Conservation (phyloP, 35 echinoderm and acorn worm genomes). For the Ophioderma brevispina region DNA sequence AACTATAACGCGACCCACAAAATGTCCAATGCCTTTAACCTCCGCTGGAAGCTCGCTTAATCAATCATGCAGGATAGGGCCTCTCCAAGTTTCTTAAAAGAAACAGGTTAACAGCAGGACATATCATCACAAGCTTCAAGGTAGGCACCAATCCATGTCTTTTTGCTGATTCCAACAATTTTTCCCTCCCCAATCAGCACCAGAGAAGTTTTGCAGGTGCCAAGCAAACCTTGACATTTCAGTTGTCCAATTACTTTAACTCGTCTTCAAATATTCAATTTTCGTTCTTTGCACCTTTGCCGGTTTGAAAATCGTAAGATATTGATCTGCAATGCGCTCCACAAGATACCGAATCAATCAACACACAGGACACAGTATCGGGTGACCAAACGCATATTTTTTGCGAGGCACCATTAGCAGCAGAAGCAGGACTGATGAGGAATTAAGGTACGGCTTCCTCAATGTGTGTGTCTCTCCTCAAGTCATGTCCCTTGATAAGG, state of each 20-base stretch:
- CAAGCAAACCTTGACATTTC: slow-evolving; percentile 32
- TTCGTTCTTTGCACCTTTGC: slow-evolving; percentile 33
- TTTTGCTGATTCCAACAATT: slow-evolving; percentile 48
- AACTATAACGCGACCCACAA: slow-evolving; percentile 23
- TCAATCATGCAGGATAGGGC: not conserved
- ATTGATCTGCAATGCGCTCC: not conserved
- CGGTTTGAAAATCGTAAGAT: slow-evolving; percentile 30
- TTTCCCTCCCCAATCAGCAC: slow-evolving; percentile 21
- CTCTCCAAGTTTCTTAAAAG: slow-evolving; percentile 30
- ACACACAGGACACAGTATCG: slow-evolving; percentile 12
- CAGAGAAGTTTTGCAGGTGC: slow-evolving; percentile 44
- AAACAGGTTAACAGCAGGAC: slow-evolving; percentile 42
- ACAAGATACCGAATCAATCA: slow-evolving; percentile 42
- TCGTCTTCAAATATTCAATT: slow-evolving; percentile 18
- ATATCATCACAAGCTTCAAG: slow-evolving; percentile 40
- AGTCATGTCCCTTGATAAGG: slow-evolving; percentile 47
- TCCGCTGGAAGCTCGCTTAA: slow-evolving; percentile 32
- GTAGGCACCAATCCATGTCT: slow-evolving; percentile 51
- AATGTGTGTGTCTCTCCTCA: slow-evolving; percentile 7
- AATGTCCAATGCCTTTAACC: slow-evolving; percentile 23
- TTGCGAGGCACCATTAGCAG: slow-evolving; percentile 35
- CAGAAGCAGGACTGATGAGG: slow-evolving; percentile 31
- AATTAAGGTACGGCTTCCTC: slow-evolving; percentile 30
- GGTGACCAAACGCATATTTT: slow-evolving; percentile 50
- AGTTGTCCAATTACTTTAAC: slow-evolving; percentile 39